Conservation (phyloP, 2,888 invertebrate genomes). For the Diarsia brunnea region DNA sequence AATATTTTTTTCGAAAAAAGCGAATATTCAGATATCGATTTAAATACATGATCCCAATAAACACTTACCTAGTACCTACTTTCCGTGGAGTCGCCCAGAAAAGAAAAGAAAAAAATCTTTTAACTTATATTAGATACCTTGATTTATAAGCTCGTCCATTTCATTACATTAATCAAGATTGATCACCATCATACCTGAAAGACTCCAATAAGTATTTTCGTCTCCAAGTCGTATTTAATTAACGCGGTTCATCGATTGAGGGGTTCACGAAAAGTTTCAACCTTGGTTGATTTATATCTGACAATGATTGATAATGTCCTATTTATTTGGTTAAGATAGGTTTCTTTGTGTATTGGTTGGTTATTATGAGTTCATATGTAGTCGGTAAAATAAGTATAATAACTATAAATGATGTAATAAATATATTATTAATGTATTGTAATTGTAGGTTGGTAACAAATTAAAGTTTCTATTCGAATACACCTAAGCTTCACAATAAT, state of each 20-base stretch:
- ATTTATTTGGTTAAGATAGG: not conserved
- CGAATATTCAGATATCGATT: no score
- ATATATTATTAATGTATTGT: not conserved
- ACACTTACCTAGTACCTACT: no score
- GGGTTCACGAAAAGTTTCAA: not conserved
- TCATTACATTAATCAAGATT: slow-evolving; percentile 15
- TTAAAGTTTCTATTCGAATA: not conserved
- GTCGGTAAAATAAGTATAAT: not conserved
- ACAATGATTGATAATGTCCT: slow-evolving; percentile 16
- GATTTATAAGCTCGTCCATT: not conserved
- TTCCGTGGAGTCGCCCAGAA: not conserved
- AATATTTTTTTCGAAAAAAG: no score
- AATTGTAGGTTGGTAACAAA: not conserved
- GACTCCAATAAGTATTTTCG: slow-evolving; percentile 9
- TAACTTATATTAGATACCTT: not conserved
- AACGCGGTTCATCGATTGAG: not conserved
- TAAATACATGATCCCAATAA: no score
- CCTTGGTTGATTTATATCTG: not conserved
- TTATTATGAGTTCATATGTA: not conserved
- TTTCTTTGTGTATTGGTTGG: no score
- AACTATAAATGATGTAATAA: not conserved
- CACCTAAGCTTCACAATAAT: not conserved
- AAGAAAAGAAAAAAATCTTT: no score
- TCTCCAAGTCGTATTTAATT: not conserved
- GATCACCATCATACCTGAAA: not conserved